A percentile compares a stretch with the other conserved stretches of the same genome.
Conservation (phyloP, 2,113 vertebrate species). For the Oryzias melastigma region DNA sequence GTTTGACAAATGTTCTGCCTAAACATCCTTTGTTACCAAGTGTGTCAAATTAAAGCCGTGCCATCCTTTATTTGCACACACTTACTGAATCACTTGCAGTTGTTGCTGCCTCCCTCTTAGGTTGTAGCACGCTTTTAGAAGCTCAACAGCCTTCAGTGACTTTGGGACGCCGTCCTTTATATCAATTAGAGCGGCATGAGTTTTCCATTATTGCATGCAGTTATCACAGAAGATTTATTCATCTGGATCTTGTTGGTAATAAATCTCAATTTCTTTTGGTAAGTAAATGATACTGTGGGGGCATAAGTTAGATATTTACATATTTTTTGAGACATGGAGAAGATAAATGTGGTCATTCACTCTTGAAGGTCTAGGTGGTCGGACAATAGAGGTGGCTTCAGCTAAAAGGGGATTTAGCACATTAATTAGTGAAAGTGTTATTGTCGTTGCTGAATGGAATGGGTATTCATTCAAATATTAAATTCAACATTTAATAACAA, state of each 20-base stretch:
- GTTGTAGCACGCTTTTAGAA: constrained; percentile 30
- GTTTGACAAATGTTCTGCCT: constrained; percentile 45
- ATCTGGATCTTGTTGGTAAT: constrained; percentile 42
- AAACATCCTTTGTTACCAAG: constrained; percentile 42
- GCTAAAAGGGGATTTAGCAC: constrained; percentile 2
- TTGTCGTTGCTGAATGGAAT: no score
- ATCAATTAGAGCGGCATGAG: constrained; percentile 55
- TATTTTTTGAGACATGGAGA: constrained; percentile 34
- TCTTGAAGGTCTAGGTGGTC: constrained; percentile 1
- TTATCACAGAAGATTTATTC: constrained; percentile 48
- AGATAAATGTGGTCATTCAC: constrained; percentile 47
- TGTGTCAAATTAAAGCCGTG: constrained; percentile 48
- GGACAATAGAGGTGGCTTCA: neutral
- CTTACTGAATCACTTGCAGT: constrained; percentile 32
- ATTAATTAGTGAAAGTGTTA: neutral
- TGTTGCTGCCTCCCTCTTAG: constrained; percentile 7
- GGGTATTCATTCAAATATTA: no score
- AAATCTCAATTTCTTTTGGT: constrained; percentile 48
- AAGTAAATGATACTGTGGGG: constrained; percentile 32
- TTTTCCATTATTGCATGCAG: constrained; percentile 39
- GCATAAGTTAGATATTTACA: constrained; percentile 29
- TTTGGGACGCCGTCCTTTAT: constrained; percentile 48
- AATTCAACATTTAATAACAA: no score
- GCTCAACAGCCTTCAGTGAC: constrained; percentile 45
- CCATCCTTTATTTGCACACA: constrained; percentile 41